Conservation (phyloP, 2,113 vertebrate genomes). For the Forbesichthys agassizii region DNA sequence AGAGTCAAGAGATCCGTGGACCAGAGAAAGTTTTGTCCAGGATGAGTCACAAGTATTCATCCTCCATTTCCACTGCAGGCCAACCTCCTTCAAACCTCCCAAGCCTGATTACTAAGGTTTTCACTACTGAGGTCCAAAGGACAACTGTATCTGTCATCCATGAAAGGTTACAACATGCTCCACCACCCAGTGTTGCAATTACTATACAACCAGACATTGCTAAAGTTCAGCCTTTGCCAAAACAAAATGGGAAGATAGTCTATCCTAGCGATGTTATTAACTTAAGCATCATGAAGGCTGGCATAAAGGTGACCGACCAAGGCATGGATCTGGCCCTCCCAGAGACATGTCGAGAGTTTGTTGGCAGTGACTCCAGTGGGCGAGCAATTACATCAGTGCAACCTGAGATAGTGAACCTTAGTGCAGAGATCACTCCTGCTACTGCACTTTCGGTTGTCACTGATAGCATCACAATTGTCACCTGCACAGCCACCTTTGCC, state of each 20-base stretch:
- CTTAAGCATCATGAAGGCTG: conserved; percentile 86
- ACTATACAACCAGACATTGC: conserved; percentile 74
- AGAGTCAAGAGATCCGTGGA: conserved; percentile 78
- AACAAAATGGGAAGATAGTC: conserved; percentile 82
- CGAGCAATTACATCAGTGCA: conserved; percentile 88
- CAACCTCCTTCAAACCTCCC: conserved; percentile 71
- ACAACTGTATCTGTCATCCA: conserved; percentile 80
- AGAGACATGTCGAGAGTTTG: conserved; percentile 79
- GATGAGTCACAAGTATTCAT: conserved; percentile 79
- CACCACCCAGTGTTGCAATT: conserved; percentile 70
- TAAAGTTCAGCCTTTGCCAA: conserved; percentile 73
- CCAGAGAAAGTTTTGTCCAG: conserved; percentile 78
- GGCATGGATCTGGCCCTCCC: conserved; percentile 82
- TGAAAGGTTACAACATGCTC: conserved; percentile 73
- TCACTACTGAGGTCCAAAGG: conserved; percentile 81
- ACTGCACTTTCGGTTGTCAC: conserved; percentile 79
- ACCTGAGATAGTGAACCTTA: conserved; percentile 92
- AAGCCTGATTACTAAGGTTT: conserved; percentile 77
- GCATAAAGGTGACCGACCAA: conserved; percentile 79
- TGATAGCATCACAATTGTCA: conserved; percentile 80
- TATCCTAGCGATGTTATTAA: conserved; percentile 88
- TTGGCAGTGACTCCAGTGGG: conserved; percentile 73
- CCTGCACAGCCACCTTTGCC: conserved; percentile 81
- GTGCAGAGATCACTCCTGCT: conserved; percentile 75
- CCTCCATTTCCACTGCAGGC: conserved; percentile 76